phyloP scores from a whole-genome alignment of 2,888 invertebrate genomes.

The Tortricodes alternella region DNA sequence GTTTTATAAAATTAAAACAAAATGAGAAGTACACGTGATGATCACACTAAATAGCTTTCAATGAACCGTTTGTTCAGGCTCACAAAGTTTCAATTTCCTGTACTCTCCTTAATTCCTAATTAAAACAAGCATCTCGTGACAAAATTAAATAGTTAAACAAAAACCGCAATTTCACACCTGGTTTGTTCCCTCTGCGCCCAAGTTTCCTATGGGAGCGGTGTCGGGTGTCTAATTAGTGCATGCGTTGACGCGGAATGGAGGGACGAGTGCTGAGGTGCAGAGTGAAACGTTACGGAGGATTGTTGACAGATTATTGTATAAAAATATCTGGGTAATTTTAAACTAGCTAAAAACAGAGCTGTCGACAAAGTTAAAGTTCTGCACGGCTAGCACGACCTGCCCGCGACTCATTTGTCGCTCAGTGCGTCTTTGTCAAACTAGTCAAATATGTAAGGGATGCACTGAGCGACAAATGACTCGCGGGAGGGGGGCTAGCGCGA shows the following conservation, averaged over 20 bases:
- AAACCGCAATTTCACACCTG: conserved; percentile 69
- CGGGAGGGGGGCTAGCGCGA: too few relatives aligned
- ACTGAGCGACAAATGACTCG: too few relatives aligned
- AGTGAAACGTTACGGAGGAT: conserved; percentile 52
- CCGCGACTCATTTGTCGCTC: too few relatives aligned
- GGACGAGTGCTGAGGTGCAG: conserved; percentile 59
- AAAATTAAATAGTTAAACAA: conserved; percentile 43
- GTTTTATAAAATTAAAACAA: too few relatives aligned
- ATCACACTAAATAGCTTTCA: too few relatives aligned
- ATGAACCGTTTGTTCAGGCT: too few relatives aligned
- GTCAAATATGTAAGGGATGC: too few relatives aligned
- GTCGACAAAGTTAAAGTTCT: too few relatives aligned
- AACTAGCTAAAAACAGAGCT: too few relatives aligned
- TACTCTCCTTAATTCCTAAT: conserved; percentile 17
- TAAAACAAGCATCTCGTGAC: conserved; percentile 27
- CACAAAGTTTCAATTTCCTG: conserved; percentile 14
- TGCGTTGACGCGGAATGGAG: conserved; percentile 74
- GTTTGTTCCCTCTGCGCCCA: conserved; percentile 49
- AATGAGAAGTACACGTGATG: too few relatives aligned
- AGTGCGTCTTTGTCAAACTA: too few relatives aligned
- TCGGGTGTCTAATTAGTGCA: conserved; percentile 75
- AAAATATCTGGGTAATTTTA: conserved; percentile 24
- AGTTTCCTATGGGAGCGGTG: conserved; percentile 70
- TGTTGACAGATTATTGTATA: conserved; percentile 34
- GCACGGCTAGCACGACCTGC: too few relatives aligned